These are phyloP conservation scores for Myotis brandtii DNA, from an alignment of 2,113 vertebrate species.

Conservation along the genomic window DNA sequence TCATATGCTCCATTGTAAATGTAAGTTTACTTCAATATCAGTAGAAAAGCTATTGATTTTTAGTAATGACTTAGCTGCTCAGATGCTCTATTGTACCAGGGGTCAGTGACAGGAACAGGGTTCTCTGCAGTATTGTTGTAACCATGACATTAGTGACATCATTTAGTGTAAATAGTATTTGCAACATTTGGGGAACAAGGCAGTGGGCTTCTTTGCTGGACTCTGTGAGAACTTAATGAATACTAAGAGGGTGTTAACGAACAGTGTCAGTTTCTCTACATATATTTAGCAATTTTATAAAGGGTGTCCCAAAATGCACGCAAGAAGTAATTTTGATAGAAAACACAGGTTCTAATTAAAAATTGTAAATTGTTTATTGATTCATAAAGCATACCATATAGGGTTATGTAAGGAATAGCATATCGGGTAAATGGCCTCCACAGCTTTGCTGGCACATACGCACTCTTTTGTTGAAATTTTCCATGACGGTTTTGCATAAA, in stretches of 20 bases:
- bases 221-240: constrained; percentile 26
- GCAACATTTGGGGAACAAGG: constrained; percentile 79
- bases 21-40: not conserved
- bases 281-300: constrained; percentile 15
- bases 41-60: constrained; percentile 22
- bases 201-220: constrained; percentile 46
- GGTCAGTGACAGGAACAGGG: constrained; percentile 64
- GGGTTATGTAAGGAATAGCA: too few species aligned
- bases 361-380: too few species aligned
- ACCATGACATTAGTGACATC: constrained; percentile 84
- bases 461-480: too few species aligned
- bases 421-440: too few species aligned
- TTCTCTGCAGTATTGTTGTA: constrained; percentile 78
- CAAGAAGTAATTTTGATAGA: too few species aligned
- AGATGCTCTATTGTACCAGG: constrained; percentile 32
- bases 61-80: constrained; percentile 45
- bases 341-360: too few species aligned
- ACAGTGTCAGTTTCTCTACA: not conserved
- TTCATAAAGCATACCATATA: too few species aligned
- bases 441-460: too few species aligned
- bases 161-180: constrained; percentile 72
- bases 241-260: not conserved
- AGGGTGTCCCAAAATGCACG: too few species aligned
- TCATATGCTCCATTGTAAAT: not conserved
- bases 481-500: too few species aligned